Conservation (phyloP, 1,140 invertebrate species). For the Sycobia sp. region DNA sequence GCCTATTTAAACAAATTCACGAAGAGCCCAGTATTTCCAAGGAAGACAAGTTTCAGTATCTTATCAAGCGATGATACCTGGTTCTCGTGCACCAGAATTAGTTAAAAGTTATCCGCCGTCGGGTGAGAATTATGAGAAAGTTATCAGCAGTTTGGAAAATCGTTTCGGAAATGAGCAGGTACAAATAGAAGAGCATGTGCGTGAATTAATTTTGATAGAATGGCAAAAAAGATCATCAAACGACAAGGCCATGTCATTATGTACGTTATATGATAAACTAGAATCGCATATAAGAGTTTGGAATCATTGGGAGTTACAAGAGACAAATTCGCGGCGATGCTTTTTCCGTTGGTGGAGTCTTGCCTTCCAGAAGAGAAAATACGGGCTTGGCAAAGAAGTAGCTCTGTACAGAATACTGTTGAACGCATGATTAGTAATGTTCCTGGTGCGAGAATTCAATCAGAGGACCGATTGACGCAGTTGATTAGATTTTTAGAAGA, state of each 20-base stretch:
- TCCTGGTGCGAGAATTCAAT: too few relatives aligned
- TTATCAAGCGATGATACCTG: constrained; percentile 34
- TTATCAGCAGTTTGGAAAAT: constrained; percentile 31
- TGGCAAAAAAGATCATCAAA: constrained; percentile 2
- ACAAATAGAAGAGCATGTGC: constrained; percentile 41
- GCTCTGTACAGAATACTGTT: too few relatives aligned
- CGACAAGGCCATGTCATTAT: background rate
- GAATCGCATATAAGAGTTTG: constrained; percentile 36
- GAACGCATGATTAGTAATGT: too few relatives aligned
- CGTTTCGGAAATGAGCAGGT: constrained; percentile 39
- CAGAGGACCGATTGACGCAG: constrained; percentile 22
- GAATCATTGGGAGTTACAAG: too few relatives aligned
- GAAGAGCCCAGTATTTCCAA: constrained; percentile 40
- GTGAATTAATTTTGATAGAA: constrained; percentile 39
- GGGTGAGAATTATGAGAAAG: constrained; percentile 34
- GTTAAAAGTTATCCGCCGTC: too few relatives aligned
- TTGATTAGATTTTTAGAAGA: too few relatives aligned
- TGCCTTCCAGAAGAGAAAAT: constrained; percentile 45
- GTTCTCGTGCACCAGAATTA: constrained; percentile 34
- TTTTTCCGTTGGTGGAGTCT: constrained; percentile 48
- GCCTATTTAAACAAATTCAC: constrained; percentile 50
- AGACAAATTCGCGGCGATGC: constrained; percentile 42
- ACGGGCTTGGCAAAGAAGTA: constrained; percentile 38
- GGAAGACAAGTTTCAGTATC: constrained; percentile 47
- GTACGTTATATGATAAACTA: constrained; percentile 42